Conservation (phyloP, 2,797 vertebrate species). For the Garrulus glandarius region DNA sequence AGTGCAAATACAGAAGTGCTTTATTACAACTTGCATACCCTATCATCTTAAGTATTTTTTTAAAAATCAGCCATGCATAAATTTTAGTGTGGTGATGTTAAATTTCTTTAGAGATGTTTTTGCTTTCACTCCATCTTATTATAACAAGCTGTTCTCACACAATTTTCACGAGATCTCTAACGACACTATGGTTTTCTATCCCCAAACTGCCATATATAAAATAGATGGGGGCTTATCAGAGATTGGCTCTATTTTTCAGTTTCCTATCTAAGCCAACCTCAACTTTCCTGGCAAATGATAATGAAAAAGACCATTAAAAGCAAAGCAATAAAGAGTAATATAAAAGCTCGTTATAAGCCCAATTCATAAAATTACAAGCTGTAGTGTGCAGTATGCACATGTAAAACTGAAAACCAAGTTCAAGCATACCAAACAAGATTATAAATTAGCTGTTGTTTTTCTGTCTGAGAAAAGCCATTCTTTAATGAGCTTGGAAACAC, state of each 20-base stretch:
- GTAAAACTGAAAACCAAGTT: slow-evolving; percentile 19
- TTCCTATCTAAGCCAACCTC: not conserved
- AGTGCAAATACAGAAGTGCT: not conserved
- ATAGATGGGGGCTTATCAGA: not conserved
- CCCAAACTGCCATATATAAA: not conserved
- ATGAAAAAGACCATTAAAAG: not conserved
- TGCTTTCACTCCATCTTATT: not conserved
- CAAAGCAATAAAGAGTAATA: not conserved
- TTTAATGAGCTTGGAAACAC: slow-evolving; percentile 20
- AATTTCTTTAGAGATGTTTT: not conserved
- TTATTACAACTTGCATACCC: not conserved
- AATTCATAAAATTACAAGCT: not conserved
- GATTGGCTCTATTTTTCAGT: not conserved
- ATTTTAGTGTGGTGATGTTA: not conserved
- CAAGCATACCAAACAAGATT: not conserved
- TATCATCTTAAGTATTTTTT: not conserved
- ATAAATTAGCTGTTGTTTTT: slow-evolving; percentile 25
- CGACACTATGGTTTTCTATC: not conserved
- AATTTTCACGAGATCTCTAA: not conserved
- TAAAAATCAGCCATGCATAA: not conserved
- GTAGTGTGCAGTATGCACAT: not conserved
- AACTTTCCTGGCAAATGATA: not conserved
- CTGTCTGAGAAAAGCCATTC: slow-evolving; percentile 18
- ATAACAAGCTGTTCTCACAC: not conserved
- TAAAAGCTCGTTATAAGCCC: not conserved